A percentile compares a stretch with the other conserved stretches of the same genome.
phyloP scores from a whole-genome alignment of 2,797 vertebrate species.

The Petrocephalus schoutedeni region DNA sequence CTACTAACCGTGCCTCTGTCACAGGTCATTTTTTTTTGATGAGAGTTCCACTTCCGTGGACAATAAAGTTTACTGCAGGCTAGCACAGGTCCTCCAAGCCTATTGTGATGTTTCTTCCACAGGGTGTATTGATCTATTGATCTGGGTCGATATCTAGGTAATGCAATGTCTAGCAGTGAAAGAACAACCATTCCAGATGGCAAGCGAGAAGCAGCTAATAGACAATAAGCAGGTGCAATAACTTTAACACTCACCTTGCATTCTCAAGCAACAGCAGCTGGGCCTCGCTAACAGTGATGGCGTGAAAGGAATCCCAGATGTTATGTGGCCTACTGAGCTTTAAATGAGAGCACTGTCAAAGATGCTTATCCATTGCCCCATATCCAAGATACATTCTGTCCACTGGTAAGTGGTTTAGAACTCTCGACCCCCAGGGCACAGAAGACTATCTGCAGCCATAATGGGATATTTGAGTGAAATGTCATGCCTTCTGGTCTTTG shows the following conservation, averaged over 20 bases:
- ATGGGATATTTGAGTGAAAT: background rate
- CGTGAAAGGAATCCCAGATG: background rate
- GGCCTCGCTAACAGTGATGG: background rate
- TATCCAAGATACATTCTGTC: background rate
- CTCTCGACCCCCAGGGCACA: background rate
- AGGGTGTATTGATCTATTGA: background rate
- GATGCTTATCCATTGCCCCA: background rate
- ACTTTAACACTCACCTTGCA: background rate
- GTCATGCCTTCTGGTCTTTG: background rate
- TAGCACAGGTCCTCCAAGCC: background rate
- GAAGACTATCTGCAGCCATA: background rate
- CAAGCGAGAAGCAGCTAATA: background rate
- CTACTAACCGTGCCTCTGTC: background rate
- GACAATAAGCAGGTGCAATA: background rate
- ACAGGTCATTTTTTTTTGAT: background rate
- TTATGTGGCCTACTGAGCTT: background rate
- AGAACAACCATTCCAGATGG: background rate
- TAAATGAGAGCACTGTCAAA: background rate
- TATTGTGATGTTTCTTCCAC: background rate
- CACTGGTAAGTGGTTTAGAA: background rate
- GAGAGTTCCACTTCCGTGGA: background rate
- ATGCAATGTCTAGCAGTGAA: background rate
- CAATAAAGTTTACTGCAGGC: background rate
- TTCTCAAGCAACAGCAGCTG: background rate
- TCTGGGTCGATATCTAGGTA: background rate